Base-by-base conservation (phyloP, 1,140 invertebrate genomes). In the Drepana arcuata region DNA sequence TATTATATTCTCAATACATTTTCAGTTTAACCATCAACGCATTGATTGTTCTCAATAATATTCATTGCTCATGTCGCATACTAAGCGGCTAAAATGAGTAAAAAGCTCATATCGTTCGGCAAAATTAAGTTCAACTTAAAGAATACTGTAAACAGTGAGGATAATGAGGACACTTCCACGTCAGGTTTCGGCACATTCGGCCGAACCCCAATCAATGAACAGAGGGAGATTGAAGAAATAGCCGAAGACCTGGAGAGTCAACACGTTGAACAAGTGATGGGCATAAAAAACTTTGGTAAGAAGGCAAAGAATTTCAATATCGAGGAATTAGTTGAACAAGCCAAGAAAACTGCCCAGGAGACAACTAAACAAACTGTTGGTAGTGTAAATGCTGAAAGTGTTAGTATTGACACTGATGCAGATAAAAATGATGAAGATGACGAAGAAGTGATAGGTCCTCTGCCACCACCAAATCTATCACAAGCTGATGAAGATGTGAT, bases 291-390 rank as follows among this genome's bases (percentile, higher is more conserved):
- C 7, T 93, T 93, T 67, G 92, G 91, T 1, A 92, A 92, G 46
- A 93, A 92, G 58, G 91, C 91, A 0, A 91, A 92, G 64, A 86
- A 87, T 7, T 92, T 92, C 55, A 87, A 93, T 55, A 84, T 93
- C 1, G 84, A 90, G 54, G 86, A 86, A 54, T 72, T 87, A 74
- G 64, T 83, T 30, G 73, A 78, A 11, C 70, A 84, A 46, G 84
- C 85, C 1, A 85, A 72, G 40, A 77, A 85, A 49, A 84, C 74
- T 10, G 85, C 84, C 7, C 66, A 71, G 26, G 61, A 70, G 45
- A 45, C 48, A 0, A 47, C 50, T 21, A 74, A 77, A 39, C 59
- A 49, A 33, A 69, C 68, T 40, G 15, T 48, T 5, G 43, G 69
- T 33, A 41, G 60, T 29, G 62, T 81, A 39, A n/a, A n/a, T n/a